Evolutionary conservation across 2,113 vertebrate species (phyloP), one percentile per base, ranked within the genome.

Genomic region (Bucco capensis): DNA sequence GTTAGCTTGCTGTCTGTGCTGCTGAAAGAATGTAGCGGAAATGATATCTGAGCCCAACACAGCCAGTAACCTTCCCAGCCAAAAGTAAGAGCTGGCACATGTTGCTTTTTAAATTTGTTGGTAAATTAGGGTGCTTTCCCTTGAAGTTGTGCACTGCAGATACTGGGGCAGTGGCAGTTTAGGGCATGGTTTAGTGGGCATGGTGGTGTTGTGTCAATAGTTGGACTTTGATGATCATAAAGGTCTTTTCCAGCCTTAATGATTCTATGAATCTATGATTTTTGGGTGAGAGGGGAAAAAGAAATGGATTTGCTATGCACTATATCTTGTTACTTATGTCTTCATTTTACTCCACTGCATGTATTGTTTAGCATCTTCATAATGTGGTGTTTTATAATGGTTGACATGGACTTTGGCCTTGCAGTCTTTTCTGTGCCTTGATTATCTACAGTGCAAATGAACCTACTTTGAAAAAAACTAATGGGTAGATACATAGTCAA

Each of bases 41-140:
- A 99, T 99, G 98, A 98, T 98, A 96, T 97, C 98, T 17, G 98
- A 98, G 88, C 97, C 98, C 67, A 96, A 96, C 88, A 57, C 97
- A 75, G 91, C 96, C 70, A 28, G 95, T 72, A 97, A 62, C 95
- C 77, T 93, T 93, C 91, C 83, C 65, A 79, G 89, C 90, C 98
- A 95, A 91, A 98, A 96, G 98, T 98, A 97, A 98, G 97, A 51
- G 7, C 21, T 8, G 78, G 4, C 10, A 1, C 31, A 4, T 61
- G 33, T 33, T 73, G 25, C 10, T 38, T 46, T 0, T 28, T 2
- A 16, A 9, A 12, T 49, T 12, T 37, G 0, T 28, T 8, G 28
- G 31, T 72, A 11, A 58, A 58, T 57, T 5, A 2, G 46, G 49
- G 5, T 1, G 25, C 81, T 50, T 31, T 6, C 23, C 33, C 16